These are phyloP conservation scores for Diarsia rubi DNA, from an alignment of 2,888 invertebrate species.

Conservation along the genomic window DNA sequence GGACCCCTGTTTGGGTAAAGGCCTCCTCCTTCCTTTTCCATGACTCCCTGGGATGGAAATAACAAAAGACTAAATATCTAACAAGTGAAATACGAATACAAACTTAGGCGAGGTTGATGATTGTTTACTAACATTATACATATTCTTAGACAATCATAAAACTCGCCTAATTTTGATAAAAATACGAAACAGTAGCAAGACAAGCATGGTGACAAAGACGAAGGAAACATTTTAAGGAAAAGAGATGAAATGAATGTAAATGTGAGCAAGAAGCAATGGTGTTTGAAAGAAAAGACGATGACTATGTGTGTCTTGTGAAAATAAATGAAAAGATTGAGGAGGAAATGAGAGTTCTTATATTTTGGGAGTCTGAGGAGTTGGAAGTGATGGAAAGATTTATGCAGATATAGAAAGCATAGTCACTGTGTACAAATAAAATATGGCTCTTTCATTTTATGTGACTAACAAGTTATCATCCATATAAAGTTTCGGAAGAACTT, in stretches of 20 bases:
- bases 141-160: too few relatives aligned
- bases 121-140: too few relatives aligned
- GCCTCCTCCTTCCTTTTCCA: too few relatives aligned
- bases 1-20: too few relatives aligned
- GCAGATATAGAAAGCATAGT: not conserved
- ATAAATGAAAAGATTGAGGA: not conserved
- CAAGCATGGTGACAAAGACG: not conserved
- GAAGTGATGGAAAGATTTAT: not conserved
- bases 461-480: too few relatives aligned
- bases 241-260: not conserved
- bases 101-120: too few relatives aligned
- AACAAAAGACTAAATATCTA: too few relatives aligned
- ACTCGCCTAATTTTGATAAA: too few relatives aligned
- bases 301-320: not conserved
- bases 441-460: not conserved
- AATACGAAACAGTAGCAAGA: not conserved
- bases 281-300: not conserved
- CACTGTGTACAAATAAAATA: not conserved
- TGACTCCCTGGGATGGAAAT: too few relatives aligned
- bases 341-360: not conserved
- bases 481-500: too few relatives aligned
- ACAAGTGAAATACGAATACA: too few relatives aligned
- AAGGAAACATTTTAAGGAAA: not conserved
- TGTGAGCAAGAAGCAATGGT: not conserved
- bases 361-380: not conserved